phyloP scores from a whole-genome alignment of 1,140 invertebrate genomes.

The Drosophila ananassae region DNA sequence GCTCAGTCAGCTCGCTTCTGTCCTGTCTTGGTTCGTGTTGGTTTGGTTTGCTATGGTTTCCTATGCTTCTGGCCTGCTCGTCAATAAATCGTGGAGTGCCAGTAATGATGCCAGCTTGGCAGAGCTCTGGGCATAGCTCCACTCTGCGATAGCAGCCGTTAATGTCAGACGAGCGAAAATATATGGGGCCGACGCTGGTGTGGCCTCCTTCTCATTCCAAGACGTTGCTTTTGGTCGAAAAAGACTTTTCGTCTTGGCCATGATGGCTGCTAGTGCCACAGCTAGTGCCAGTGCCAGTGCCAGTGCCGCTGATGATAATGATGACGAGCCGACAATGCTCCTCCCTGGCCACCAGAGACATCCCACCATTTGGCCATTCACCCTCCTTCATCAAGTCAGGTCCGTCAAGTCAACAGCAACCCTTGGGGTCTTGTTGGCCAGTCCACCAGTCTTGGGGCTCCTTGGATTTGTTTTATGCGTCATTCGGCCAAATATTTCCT shows the following conservation, averaged over 20 bases:
- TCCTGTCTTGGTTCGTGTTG: constrained; percentile 36
- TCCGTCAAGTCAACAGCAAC: constrained; percentile 69
- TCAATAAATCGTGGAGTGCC: constrained; percentile 80
- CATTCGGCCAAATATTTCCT: constrained; percentile 76
- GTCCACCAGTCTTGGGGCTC: constrained; percentile 16
- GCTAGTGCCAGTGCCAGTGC: background rate
- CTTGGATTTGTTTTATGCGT: constrained; percentile 78
- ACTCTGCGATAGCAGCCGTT: constrained; percentile 82
- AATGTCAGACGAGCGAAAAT: constrained; percentile 83
- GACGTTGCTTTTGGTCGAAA: constrained; percentile 53
- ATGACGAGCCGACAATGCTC: constrained; percentile 42
- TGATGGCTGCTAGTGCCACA: constrained; percentile 37
- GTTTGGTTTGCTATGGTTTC: constrained; percentile 36
- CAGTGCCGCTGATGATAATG: constrained; percentile 56
- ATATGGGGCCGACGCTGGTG: constrained; percentile 58
- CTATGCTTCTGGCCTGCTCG: constrained; percentile 51
- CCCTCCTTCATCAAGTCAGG: constrained; percentile 52
- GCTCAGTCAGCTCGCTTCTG: constrained; percentile 36
- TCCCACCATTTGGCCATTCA: constrained; percentile 16
- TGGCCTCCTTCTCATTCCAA: background rate
- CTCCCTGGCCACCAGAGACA: constrained; percentile 19
- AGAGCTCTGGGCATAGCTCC: constrained; percentile 56
- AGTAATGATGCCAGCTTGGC: constrained; percentile 78
- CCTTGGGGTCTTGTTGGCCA: constrained; percentile 23
- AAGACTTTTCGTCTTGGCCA: constrained; percentile 62